Evolutionary conservation across 2,888 invertebrate species (phyloP).

Genomic region (Drosophila villosipedis): DNA sequence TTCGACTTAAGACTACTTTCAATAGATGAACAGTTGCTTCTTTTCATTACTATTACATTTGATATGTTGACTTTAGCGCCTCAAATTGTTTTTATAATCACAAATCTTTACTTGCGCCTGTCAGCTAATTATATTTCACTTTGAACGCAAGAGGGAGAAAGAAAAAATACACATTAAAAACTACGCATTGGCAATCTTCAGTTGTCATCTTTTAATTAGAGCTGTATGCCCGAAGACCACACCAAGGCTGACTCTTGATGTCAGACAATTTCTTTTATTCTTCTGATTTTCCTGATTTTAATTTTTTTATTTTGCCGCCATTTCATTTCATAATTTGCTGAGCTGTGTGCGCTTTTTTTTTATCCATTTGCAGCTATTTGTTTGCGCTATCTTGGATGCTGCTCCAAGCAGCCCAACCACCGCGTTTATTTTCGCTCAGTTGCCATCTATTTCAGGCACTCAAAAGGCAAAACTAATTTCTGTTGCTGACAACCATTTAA

Average conservation of each 20-base stretch:
- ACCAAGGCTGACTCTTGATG: conserved; percentile 15
- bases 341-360: conserved; percentile 41
- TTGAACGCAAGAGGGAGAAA: not conserved
- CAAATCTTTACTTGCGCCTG: conserved; percentile 40
- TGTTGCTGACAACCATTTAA: conserved; percentile 76
- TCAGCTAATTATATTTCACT: conserved; percentile 62
- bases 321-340: conserved; percentile 64
- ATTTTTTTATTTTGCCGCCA: conserved; percentile 43
- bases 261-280: not conserved
- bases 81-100: conserved; percentile 14
- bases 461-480: conserved; percentile 72
- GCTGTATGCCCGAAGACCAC: conserved; percentile 3
- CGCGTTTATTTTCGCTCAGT: conserved; percentile 2
- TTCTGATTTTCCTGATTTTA: conserved; percentile 5
- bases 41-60: not conserved
- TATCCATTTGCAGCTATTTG: conserved; percentile 24
- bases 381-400: conserved; percentile 9
- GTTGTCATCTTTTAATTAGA: conserved; percentile 63
- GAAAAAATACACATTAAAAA: not conserved
- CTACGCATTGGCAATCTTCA: conserved; percentile 25
- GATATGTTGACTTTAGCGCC: not conserved
- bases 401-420: not conserved
- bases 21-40: not conserved
- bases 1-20: not conserved
- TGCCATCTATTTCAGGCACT: conserved; percentile 43